These are phyloP conservation scores for Cyphomyrmex costatus DNA, from an alignment of 1,140 invertebrate genomes.

Conservation along the genomic window DNA sequence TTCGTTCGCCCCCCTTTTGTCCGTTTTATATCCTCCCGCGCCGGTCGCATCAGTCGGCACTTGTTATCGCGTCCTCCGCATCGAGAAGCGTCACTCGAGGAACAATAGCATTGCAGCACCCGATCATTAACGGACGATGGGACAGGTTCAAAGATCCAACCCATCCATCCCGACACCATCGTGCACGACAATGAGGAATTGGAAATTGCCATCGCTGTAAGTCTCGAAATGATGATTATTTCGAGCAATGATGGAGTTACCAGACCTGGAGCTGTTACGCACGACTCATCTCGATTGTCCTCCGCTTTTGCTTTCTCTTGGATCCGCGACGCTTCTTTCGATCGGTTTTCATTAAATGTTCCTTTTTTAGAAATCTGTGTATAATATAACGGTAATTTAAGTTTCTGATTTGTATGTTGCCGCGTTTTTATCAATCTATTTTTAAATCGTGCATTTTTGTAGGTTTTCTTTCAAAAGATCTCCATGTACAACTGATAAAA, in stretches of 20 bases:
- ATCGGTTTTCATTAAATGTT: not conserved
- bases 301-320: not conserved
- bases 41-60: conserved; percentile 42
- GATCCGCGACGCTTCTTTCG: not conserved
- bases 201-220: conserved; percentile 42
- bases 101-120: conserved; percentile 46
- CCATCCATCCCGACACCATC: not conserved
- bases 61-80: conserved; percentile 62
- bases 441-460: not conserved
- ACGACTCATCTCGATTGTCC: not conserved
- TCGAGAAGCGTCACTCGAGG: conserved; percentile 55
- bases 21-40: conserved; percentile 35
- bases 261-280: not conserved
- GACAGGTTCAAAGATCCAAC: conserved; percentile 35
- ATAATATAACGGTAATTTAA: too few species aligned
- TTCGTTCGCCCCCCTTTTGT: not conserved
- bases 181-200: conserved; percentile 51
- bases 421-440: not conserved
- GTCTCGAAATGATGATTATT: conserved; percentile 44
- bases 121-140: conserved; percentile 49
- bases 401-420: not conserved
- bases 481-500: not conserved
- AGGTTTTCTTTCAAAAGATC: not conserved
- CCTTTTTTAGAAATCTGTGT: not conserved
- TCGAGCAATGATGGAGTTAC: not conserved